Evolutionary conservation across 1,140 invertebrate species (phyloP), one percentile per base, ranked within the genome.

Genomic region (Tenebrio molitor): DNA sequence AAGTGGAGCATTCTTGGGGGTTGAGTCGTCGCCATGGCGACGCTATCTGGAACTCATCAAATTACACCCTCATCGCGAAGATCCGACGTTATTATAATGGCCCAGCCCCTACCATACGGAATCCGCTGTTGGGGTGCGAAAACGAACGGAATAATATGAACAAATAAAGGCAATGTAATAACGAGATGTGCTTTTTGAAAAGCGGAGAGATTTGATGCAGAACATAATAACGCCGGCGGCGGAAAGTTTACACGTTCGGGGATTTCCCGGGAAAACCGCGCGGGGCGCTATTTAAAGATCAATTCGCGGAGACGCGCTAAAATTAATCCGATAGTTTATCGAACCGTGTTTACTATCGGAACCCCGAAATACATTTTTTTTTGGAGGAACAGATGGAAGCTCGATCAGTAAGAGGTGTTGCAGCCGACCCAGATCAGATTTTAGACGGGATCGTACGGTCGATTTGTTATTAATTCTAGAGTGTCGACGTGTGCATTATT

Each of bases 141-240:
- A 66, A 46, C 64, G 64, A 66, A 42, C 39, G 42, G 64, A 46
- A 46, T 46, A 46, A 66, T 66, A 66, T 41, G 64, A 23, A 66
- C 64, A 66, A 66, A 66, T 66, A 66, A 42, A 66, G 64, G 64
- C 64, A 42, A 66, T 42, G 64, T 46, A 46, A 41, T 66, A 66
- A 66, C 64, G 42, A 66, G 64, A 66, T 66, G 64, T 58, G 50
- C 50, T 25, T 58, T 58, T 58, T 58, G 8, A 58, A 25, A 58
- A 25, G 12, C 7, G 17, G n/a, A 53, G 17, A 23, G 46, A 53
- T 53, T 53, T 23, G 19, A 50, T 50, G 44, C 17, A 21, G 44
- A 58, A 58, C 21, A 58, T 58, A 58, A 58, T 58, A 34, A 58
- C 23, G 6, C n/a, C 3, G 14, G 42, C 5, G 10, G 50, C 21